phyloP scores from a whole-genome alignment of 37 sponge, comb jelly and placozoan genomes.

The Dysidea cf. avara region DNA sequence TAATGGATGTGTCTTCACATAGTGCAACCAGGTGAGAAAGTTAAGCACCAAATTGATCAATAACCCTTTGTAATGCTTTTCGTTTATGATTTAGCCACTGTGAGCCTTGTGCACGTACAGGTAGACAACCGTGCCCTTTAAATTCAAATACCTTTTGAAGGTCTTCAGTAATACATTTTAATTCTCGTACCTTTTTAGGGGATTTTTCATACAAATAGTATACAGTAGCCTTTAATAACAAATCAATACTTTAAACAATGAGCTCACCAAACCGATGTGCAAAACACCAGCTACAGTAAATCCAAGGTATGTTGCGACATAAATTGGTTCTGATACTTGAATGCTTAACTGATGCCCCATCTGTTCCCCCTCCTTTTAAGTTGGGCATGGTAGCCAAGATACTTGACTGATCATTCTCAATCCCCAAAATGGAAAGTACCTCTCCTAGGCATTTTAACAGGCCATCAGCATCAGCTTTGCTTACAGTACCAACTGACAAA shows the following conservation, averaged over 20 bases:
- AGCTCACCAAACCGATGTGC: conserved; percentile 59
- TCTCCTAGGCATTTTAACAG: conserved; percentile 39
- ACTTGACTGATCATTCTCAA: conserved; percentile 19
- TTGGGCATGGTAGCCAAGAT: conserved; percentile 20
- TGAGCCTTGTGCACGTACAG: too few relatives aligned
- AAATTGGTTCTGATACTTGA: conserved; percentile 45
- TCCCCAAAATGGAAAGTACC: conserved; percentile 35
- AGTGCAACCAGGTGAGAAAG: conserved; percentile 36
- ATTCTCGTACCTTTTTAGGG: conserved; percentile 48
- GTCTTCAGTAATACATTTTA: conserved; percentile 32
- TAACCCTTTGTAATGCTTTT: conserved; percentile 46
- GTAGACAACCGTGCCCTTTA: conserved; percentile 33
- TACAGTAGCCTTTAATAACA: too few relatives aligned
- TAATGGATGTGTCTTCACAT: conserved; percentile 23
- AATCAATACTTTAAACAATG: too few relatives aligned
- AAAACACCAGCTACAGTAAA: conserved; percentile 61
- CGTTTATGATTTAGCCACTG: too few relatives aligned
- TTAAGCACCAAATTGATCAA: conserved; percentile 67
- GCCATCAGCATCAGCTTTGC: conserved; percentile 47
- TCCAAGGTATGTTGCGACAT: conserved; percentile 34
- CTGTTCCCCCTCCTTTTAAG: conserved; percentile 61
- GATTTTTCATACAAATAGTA: too few relatives aligned
- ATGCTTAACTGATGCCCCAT: conserved; percentile 55
- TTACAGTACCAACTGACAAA: too few relatives aligned
- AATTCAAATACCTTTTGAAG: conserved; percentile 51